Conservation (phyloP, 2,797 vertebrate species). For the Paedocypris micromegethes region DNA sequence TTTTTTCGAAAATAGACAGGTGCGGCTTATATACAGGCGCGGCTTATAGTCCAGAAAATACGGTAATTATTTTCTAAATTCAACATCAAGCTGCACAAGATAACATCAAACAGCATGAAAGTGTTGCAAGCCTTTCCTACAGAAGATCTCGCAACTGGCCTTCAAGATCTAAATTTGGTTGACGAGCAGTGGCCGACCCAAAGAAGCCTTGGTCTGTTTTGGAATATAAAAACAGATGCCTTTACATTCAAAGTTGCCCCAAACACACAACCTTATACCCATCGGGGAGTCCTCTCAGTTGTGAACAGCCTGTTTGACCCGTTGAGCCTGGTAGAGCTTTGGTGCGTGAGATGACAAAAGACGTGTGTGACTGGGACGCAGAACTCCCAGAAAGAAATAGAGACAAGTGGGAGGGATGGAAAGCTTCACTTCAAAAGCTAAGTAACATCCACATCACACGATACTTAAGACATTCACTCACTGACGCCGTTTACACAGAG, state of each 20-base stretch:
- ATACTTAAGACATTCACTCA: conserved; percentile 8
- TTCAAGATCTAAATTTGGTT: conserved; percentile 3
- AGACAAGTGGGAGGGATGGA: conserved; percentile 22
- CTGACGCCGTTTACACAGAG: conserved; percentile 12
- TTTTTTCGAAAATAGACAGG: no score
- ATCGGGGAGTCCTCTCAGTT: not conserved
- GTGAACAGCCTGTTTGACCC: conserved; percentile 27
- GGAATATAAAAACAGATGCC: conserved; percentile 12
- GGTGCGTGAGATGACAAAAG: conserved; percentile 5
- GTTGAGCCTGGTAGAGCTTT: conserved; percentile 22
- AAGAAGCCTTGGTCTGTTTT: conserved; percentile 12
- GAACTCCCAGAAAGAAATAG: conserved; percentile 1
- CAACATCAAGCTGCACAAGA: conserved; percentile 27
- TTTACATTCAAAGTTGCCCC: conserved; percentile 20
- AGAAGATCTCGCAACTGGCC: not conserved
- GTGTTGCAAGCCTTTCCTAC: conserved; percentile 12
- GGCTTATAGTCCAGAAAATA: no score
- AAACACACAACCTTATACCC: conserved; percentile 15
- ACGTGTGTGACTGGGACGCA: conserved; percentile 12
- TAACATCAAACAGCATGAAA: not conserved
- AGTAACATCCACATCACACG: not conserved
- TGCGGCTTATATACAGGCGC: no score
- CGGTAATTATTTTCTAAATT: conserved; percentile 13
- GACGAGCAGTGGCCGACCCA: not conserved
- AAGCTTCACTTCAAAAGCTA: conserved; percentile 18